These are phyloP conservation scores for Drosophila leonis DNA, from an alignment of 2,888 invertebrate genomes.

Conservation along the genomic window DNA sequence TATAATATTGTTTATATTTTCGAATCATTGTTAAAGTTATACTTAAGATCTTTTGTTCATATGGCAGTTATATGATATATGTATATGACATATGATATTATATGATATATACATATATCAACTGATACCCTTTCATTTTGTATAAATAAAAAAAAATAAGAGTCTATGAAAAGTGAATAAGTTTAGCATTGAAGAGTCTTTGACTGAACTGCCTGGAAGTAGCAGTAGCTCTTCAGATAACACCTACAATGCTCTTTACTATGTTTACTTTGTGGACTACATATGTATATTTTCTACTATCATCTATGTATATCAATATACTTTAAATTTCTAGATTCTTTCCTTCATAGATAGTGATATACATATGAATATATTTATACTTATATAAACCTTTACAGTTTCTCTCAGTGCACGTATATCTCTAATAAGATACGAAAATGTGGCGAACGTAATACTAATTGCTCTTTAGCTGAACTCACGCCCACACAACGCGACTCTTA, in stretches of 20 bases:
- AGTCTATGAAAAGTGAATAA: background rate
- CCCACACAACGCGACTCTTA: conserved; percentile 27
- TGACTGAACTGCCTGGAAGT: background rate
- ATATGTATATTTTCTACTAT: background rate
- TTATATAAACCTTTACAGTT: background rate
- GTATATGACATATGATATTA: background rate
- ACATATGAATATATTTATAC: background rate
- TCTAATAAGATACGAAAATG: conserved; percentile 21
- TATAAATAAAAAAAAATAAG: background rate
- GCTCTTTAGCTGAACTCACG: conserved; percentile 33
- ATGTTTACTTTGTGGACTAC: background rate
- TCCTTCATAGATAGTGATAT: background rate
- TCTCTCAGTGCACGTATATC: conserved; percentile 19
- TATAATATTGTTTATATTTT: background rate
- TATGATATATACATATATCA: background rate
- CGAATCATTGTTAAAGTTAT: background rate
- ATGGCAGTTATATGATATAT: background rate
- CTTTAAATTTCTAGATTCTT: background rate
- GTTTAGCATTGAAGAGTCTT: background rate
- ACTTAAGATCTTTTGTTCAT: background rate
- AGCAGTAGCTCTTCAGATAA: background rate
- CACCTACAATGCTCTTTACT: background rate
- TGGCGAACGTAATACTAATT: conserved; percentile 29
- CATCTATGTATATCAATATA: background rate
- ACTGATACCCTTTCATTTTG: background rate